These are phyloP conservation scores for Lucilia sericata DNA, from an alignment of 1,140 invertebrate species.

Conservation along the genomic window DNA sequence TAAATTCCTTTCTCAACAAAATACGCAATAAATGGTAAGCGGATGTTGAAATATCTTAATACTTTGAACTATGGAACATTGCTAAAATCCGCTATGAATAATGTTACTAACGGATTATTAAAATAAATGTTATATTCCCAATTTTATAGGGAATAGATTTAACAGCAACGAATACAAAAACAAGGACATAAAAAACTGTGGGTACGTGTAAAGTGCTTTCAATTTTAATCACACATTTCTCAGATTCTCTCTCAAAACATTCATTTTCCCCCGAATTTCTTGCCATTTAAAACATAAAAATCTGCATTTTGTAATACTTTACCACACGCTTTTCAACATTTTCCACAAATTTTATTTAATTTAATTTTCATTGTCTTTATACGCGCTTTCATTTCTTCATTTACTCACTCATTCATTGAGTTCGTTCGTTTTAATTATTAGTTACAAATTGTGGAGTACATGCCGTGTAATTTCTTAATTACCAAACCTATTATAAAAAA, in stretches of 20 bases:
- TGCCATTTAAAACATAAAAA: slow-evolving; percentile 25
- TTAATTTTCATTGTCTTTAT: not conserved
- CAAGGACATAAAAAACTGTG: not conserved
- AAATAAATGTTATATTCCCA: too few relatives aligned
- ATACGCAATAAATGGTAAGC: too few relatives aligned
- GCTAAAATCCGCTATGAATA: too few relatives aligned
- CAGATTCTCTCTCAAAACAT: not conserved
- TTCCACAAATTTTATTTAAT: not conserved
- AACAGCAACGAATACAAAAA: not conserved
- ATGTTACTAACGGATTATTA: too few relatives aligned
- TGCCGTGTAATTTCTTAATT: slow-evolving; percentile 42
- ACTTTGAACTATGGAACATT: too few relatives aligned
- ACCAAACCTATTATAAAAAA: slow-evolving; percentile 41
- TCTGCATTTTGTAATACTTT: not conserved
- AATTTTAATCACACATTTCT: not conserved
- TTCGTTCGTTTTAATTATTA: slow-evolving; percentile 34
- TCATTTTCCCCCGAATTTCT: not conserved
- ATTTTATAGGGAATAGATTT: too few relatives aligned
- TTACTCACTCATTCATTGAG: not conserved
- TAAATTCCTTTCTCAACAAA: too few relatives aligned
- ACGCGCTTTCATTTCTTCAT: not conserved
- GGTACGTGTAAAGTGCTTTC: not conserved
- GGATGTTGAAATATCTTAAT: too few relatives aligned
- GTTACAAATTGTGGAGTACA: slow-evolving; percentile 37
- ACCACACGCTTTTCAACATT: not conserved